Base-by-base conservation (phyloP, 2,797 vertebrate genomes). In the Gadopsis bispinosus region DNA sequence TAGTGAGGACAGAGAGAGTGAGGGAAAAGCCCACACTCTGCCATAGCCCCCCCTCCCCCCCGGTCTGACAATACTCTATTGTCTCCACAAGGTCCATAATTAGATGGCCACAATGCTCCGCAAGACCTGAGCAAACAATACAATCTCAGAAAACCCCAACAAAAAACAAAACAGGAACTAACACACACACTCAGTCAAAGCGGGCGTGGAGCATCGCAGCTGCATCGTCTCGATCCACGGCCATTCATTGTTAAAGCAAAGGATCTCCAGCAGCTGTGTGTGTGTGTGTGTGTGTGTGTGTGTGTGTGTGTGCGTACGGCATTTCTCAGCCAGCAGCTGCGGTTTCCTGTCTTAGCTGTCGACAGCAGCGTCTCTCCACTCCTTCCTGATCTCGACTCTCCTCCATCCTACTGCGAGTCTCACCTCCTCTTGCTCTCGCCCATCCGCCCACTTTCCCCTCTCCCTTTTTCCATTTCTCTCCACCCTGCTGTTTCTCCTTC, bases 281-380 rank as follows among this genome's bases (percentile, higher is more conserved):
- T 76, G 72, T 75, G 43, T 51, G 80, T 75, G 75, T 64, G 64
- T 79, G 65, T n/a, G 65, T 67, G 73, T 58, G 64, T 66, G 80
- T 62, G 63, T 71, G 77, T 77, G 62, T 75, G 75, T 69, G 79
- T 65, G 48, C 47, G 80, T 58, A 59, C 47, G 75, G 41, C 39
- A 31, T 35, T 64, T 83, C 64, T 84, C 69, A 0, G 48, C 75
- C 90, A 89, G 89, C 94, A 95, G 95, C 94, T 95, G 95, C 90
- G 91, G 88, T 91, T 95, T 95, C 93, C 95, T 92, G 92, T 94
- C 92, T 79, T 65, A 75, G 85, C 83, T 92, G 93, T 93, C 79
- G 83, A 95, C 94, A 94, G 91, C 87, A 89, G 83, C 85, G 80
- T 91, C 83, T 91, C 89, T 93, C 91, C 91, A 77, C 85, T 85